A percentile compares a stretch with the other conserved stretches of the same genome.
phyloP scores from a whole-genome alignment of 2,113 vertebrate genomes.

The Syrmaticus mikado region DNA sequence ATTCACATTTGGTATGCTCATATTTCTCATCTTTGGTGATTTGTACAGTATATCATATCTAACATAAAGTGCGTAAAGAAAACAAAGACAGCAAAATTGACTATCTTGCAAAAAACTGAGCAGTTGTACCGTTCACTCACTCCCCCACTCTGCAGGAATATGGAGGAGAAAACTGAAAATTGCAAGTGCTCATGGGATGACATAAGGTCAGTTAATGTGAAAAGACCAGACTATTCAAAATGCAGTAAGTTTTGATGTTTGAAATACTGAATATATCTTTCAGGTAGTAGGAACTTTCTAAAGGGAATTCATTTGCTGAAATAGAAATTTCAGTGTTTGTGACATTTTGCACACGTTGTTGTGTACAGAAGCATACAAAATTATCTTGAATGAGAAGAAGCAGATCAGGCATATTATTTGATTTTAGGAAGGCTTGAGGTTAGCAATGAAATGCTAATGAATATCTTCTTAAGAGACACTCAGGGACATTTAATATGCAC shows the following conservation, averaged over 20 bases:
- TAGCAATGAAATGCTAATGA: background rate
- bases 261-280: background rate
- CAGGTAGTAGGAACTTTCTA: background rate
- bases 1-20: fast-evolving
- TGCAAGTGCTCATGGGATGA: background rate
- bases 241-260: background rate
- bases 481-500: background rate
- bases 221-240: background rate
- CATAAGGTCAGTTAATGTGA: background rate
- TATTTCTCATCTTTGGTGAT: background rate
- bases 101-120: background rate
- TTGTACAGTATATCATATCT: background rate
- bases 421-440: background rate
- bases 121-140: background rate
- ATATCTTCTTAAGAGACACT: background rate
- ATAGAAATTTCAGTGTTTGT: background rate
- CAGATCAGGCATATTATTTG: background rate
- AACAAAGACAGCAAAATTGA: background rate
- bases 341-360: background rate
- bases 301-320: background rate
- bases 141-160: background rate
- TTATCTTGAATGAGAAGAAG: background rate
- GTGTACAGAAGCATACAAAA: background rate
- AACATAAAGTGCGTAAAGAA: background rate
- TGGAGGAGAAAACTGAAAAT: background rate